Evolutionary conservation across 2,888 invertebrate species (phyloP), one percentile per base, ranked within the genome.

Genomic region (Parascotia fuliginaria): DNA sequence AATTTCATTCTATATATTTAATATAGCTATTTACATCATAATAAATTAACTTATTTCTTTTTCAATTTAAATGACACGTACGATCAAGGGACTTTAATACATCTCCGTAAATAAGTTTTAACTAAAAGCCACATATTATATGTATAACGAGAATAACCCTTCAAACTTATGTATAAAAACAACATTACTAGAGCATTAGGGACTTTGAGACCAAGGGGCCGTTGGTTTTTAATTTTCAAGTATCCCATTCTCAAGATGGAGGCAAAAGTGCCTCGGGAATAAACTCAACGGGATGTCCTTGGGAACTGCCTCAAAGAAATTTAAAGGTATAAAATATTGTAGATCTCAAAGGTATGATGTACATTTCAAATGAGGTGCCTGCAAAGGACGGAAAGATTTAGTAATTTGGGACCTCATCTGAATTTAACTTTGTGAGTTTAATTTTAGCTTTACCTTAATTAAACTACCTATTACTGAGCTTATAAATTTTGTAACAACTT

Each of bases 221-320:
- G 68, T 69, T 67, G 65, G 58, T 70, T 78, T 77, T 78, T 74
- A 80, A 78, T 77, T 77, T 71, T 66, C 60, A 72, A 73, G 75
- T 61, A 24, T 42, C 60, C 55, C 70, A 65, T 70, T 62, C 68
- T 68, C 53, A 59, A 57, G 49, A 60, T 55, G 37, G 61, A 55
- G 55, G 38, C 63, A 55, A 52, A 56, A 62, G 65, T 52, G 46
- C 43, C 61, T 54, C 44, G 62, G 65, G 61, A 70, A 58, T 60
- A 58, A 64, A 66, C 42, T 60, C 51, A 50, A 37, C 39, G 44
- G 28, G 41, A 14, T 42, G 24, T 37, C 38, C 13, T 28, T 36
- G 13, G 28, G 38, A 34, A 42, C 13, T 34, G 11, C 39, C 41
- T 56, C 58, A 69, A 60, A 57, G 58, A 46, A 38, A 55, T 56